These are phyloP conservation scores for Augochlora pura DNA, from an alignment of 1,140 invertebrate genomes.

Conservation along the genomic window DNA sequence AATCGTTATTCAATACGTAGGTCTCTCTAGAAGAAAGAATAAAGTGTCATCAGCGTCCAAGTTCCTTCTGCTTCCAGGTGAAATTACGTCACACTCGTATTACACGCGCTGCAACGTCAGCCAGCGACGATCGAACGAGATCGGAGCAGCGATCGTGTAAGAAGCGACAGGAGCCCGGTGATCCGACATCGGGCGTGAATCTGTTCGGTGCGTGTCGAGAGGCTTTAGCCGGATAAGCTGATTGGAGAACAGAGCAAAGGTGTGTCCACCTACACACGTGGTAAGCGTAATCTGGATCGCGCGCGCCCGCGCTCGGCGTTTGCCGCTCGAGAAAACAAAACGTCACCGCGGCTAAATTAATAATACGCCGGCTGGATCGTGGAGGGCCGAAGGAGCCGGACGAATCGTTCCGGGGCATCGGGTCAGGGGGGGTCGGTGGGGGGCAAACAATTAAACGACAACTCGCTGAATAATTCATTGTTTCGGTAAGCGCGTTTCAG, in stretches of 20 bases:
- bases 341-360: too few relatives aligned
- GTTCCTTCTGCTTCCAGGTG: too few relatives aligned
- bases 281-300: conserved; percentile 35
- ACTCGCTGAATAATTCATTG: conserved; percentile 38
- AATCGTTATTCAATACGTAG: too few relatives aligned
- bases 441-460: conserved; percentile 35
- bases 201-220: conserved; percentile 4
- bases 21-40: too few relatives aligned
- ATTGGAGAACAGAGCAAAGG: conserved; percentile 43
- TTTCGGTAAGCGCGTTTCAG: conserved; percentile 19
- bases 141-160: neutral
- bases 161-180: neutral
- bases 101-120: neutral
- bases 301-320: neutral
- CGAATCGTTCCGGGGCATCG: neutral
- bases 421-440: too few relatives aligned
- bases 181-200: conserved; percentile 21
- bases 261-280: conserved; percentile 36
- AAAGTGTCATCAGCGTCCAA: too few relatives aligned
- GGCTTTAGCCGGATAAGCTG: conserved; percentile 52
- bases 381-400: neutral
- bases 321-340: too few relatives aligned
- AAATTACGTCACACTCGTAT: too few relatives aligned
- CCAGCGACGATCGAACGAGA: neutral
- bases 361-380: too few relatives aligned